Evolutionary conservation across 1,140 invertebrate genomes (phyloP), one percentile per base, ranked within the genome.

Genomic region (Batillaria attramentaria): DNA sequence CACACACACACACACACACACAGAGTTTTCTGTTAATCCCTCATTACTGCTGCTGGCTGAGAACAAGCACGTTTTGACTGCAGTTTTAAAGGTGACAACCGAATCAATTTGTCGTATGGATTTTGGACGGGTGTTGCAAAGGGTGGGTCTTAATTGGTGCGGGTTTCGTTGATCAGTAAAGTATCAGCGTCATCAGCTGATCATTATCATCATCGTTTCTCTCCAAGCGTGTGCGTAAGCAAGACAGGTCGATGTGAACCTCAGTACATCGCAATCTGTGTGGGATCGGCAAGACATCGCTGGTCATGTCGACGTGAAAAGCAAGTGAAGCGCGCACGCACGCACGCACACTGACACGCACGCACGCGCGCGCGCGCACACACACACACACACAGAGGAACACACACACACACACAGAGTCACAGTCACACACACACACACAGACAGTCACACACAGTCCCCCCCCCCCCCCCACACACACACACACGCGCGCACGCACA

Each of bases 311-410:
- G 10, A 50, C 10, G 46, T 28, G 1, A 2, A 62, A 62, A 16
- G 1, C 33, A 62, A 62, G 6, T n/a, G 10, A 62, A 18, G 6
- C 57, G 31, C 57, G 31, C 57, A 62, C n/a, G 31, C 57, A 62
- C 57, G n/a, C n/a, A 62, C 57, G 5, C 57, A 28, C 57, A 62
- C 57, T n/a, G 20, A 62, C 57, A 62, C n/a, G 31, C 57, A 13
- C 62, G 24, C 62, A 66, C 62, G 39, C 62, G 39, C 28, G 33
- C 62, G n/a, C 57, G 6, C 57, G 31, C 57, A 62, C 57, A 62
- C n/a, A 62, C 57, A 62, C 57, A 28, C n/a, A 62, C 57, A 10
- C 57, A 28, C 57, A 62, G 20, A 62, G 20, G 31, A 18, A 62
- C n/a, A 62, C 57, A 13, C 62, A 35, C 62, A 66, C 62, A 66